Evolutionary conservation across 2,113 vertebrate species (phyloP).

Genomic region (Sterna hirundo): DNA sequence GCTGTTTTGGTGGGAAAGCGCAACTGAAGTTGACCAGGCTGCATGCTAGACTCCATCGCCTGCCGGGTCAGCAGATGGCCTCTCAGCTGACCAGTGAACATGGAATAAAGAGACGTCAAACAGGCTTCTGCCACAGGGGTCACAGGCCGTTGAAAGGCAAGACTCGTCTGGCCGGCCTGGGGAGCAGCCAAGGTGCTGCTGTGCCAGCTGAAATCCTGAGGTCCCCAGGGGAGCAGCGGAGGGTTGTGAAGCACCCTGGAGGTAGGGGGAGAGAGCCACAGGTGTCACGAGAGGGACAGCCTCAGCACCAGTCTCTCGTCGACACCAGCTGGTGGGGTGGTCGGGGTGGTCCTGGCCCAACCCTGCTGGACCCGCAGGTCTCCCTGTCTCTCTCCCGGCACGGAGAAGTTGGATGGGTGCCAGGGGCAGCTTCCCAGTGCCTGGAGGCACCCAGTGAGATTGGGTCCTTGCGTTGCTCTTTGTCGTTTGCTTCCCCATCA

Average conservation of each 20-base stretch:
- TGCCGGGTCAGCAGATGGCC: background rate
- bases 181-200: background rate
- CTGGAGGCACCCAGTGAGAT: background rate
- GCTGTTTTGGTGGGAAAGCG: background rate
- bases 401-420: background rate
- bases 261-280: background rate
- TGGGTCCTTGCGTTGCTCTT: background rate
- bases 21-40: background rate
- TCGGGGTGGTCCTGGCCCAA: background rate
- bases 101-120: background rate
- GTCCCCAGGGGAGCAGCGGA: background rate
- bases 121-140: background rate
- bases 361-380: background rate
- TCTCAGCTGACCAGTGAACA: accelerated
- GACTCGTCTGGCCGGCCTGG: background rate
- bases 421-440: background rate
- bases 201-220: background rate
- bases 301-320: background rate
- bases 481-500: background rate
- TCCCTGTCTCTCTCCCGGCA: background rate
- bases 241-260: background rate
- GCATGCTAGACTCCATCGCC: too few species aligned
- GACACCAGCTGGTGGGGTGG: background rate
- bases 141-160: accelerated
- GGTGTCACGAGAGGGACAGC: background rate